Percentiles rank a stretch among this genome's conserved stretches.
These are phyloP conservation scores for Meriones psammophilus DNA, from an alignment of 2,797 vertebrate species.

Conservation along the genomic window DNA sequence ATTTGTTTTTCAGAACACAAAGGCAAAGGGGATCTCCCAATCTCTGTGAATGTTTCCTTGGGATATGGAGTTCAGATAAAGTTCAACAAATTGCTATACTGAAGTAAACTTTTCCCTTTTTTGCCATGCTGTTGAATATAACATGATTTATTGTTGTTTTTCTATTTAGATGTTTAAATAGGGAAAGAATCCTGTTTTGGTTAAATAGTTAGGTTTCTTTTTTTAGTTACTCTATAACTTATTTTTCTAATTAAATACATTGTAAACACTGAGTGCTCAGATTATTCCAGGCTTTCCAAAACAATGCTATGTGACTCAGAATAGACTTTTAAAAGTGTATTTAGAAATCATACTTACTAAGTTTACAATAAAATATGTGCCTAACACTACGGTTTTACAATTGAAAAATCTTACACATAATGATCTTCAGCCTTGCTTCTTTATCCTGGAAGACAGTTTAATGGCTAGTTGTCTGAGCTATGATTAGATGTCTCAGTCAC, in stretches of 20 bases:
- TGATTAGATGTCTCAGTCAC: neutral
- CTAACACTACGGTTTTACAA: constrained; percentile 7
- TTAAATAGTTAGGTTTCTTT: constrained; percentile 40
- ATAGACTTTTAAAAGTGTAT: neutral
- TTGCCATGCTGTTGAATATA: constrained; percentile 41
- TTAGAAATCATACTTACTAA: neutral
- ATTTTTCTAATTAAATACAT: constrained; percentile 53
- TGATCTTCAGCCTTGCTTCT: neutral
- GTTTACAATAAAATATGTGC: constrained; percentile 41
- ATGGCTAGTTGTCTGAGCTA: neutral
- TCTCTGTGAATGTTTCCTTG: neutral
- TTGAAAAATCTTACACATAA: constrained; percentile 20
- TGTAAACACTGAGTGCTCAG: constrained; percentile 10
- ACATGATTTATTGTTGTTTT: constrained; percentile 8
- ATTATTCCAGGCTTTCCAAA: constrained; percentile 42
- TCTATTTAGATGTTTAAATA: constrained; percentile 38
- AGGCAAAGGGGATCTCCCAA: constrained; percentile 4
- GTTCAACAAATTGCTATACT: constrained; percentile 36
- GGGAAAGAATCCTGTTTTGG: constrained; percentile 20
- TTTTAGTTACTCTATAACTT: constrained; percentile 24
- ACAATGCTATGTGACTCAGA: constrained; percentile 57
- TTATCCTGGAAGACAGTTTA: neutral
- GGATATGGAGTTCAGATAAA: neutral
- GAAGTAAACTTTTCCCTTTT: constrained; percentile 14
- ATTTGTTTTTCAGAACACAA: constrained; percentile 48